Percentiles rank a stretch among this genome's conserved stretches.
Conservation (phyloP, 2,113 vertebrate genomes). For the Pterophyllum scalare region DNA sequence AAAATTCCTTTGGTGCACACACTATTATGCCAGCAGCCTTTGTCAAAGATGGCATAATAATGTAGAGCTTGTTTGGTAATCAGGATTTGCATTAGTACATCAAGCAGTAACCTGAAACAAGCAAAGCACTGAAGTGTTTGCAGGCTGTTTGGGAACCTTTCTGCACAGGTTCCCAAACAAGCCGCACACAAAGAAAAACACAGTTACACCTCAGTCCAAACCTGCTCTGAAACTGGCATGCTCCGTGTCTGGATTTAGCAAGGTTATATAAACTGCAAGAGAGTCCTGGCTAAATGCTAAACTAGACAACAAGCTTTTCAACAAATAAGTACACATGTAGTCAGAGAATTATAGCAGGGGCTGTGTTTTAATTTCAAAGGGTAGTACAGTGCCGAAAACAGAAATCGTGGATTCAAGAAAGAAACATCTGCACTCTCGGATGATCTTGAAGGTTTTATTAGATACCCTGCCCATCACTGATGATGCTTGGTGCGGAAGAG, state of each 20-base stretch:
- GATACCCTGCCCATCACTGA: not conserved
- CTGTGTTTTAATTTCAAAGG: not conserved
- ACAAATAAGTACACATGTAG: not conserved
- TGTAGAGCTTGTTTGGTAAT: too few relatives aligned
- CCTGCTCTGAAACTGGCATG: not conserved
- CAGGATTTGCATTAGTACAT: too few relatives aligned
- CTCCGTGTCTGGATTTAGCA: not conserved
- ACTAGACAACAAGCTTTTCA: not conserved
- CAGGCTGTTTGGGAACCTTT: too few relatives aligned
- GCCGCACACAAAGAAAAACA: too few relatives aligned
- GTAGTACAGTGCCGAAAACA: not conserved
- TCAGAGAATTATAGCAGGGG: not conserved
- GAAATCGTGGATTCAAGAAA: not conserved
- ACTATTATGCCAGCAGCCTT: not conserved
- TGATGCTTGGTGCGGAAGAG: not conserved
- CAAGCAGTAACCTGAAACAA: too few relatives aligned
- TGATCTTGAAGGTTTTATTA: not conserved
- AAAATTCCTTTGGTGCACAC: accelerated
- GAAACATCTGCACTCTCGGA: not conserved
- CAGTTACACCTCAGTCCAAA: not conserved
- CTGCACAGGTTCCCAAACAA: too few relatives aligned
- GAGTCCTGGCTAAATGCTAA: not conserved
- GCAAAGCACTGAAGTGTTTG: too few relatives aligned
- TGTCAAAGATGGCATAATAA: not conserved
- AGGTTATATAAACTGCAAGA: too few relatives aligned